Percentiles rank a stretch among this genome's conserved stretches.
Conservation (phyloP, 1,140 invertebrate genomes). For the Micrasema minimum region DNA sequence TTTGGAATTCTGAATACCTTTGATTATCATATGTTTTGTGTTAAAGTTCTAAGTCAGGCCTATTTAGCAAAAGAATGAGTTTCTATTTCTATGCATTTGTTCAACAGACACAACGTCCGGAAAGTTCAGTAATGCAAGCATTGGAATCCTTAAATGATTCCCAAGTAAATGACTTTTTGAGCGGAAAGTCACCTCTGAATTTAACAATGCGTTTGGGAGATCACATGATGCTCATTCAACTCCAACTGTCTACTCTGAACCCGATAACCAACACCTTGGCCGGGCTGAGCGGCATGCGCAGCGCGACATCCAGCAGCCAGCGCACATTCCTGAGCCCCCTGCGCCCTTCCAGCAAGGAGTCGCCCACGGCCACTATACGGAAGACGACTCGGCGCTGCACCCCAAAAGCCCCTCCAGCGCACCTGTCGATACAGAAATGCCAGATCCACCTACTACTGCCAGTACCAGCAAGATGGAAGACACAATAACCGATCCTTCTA, state of each 20-base stretch:
- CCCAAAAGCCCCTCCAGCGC: constrained; percentile 11
- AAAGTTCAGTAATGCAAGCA: constrained; percentile 95
- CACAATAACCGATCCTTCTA: too few relatives aligned
- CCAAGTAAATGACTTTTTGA: constrained; percentile 94
- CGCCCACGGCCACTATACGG: not conserved
- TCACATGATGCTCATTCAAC: constrained; percentile 96
- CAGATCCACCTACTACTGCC: not conserved
- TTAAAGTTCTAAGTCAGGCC: too few relatives aligned
- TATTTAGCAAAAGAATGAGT: too few relatives aligned
- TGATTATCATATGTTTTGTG: too few relatives aligned
- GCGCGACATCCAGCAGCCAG: constrained; percentile 49
- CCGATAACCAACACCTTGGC: constrained; percentile 54
- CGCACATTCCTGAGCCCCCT: constrained; percentile 42
- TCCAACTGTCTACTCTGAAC: constrained; percentile 88
- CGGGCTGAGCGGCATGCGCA: constrained; percentile 36
- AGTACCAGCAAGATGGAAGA: constrained; percentile 53
- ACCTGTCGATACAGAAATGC: not conserved
- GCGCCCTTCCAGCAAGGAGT: constrained; percentile 52
- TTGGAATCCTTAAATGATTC: constrained; percentile 92
- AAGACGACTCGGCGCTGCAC: constrained; percentile 8
- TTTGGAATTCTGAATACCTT: too few relatives aligned
- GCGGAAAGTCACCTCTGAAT: constrained; percentile 92
- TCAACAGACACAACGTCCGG: constrained; percentile 87
- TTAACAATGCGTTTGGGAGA: constrained; percentile 94
- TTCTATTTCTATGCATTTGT: constrained; percentile 37